Percentiles rank a stretch among this genome's conserved stretches.
These are phyloP conservation scores for Brienomyrus brachyistius DNA, from an alignment of 2,113 vertebrate species.

Conservation along the genomic window DNA sequence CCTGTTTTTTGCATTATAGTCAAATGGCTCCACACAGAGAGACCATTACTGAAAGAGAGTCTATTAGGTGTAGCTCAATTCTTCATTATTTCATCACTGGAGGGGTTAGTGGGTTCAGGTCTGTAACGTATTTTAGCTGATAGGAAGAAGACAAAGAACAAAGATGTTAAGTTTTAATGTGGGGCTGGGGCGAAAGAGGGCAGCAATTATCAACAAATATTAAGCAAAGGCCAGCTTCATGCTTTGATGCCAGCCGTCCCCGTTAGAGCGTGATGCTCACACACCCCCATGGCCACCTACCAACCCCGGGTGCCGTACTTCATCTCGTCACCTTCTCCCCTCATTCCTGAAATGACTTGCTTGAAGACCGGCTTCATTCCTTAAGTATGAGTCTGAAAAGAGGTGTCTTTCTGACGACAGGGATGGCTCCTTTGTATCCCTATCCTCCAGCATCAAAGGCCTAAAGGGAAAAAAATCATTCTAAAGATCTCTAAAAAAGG, in stretches of 20 bases:
- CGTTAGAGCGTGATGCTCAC: not conserved
- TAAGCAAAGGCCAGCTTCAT: not conserved
- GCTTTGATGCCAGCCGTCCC: not conserved
- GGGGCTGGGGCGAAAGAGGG: not conserved
- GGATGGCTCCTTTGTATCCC: slow-evolving; percentile 31
- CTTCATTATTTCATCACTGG: slow-evolving; percentile 35
- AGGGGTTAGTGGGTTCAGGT: not conserved
- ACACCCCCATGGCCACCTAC: not conserved
- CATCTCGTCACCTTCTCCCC: not conserved
- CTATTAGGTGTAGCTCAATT: slow-evolving; percentile 35
- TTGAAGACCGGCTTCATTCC: slow-evolving; percentile 7
- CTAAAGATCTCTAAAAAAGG: slow-evolving; percentile 12
- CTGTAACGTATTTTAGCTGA: slow-evolving; percentile 2
- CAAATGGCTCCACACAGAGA: slow-evolving; percentile 26
- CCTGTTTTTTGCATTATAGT: slow-evolving; percentile 22
- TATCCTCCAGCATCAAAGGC: slow-evolving; percentile 35
- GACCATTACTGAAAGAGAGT: slow-evolving; percentile 36
- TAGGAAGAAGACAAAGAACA: not conserved
- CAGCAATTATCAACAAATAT: slow-evolving; percentile 6
- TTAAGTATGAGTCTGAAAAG: slow-evolving; percentile 13
- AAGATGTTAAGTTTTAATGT: slow-evolving; percentile 11
- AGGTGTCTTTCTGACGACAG: slow-evolving; percentile 26
- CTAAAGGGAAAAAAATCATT: slow-evolving; percentile 26
- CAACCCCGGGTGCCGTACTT: not conserved
- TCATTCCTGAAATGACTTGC: not conserved